Evolutionary conservation across 2,113 vertebrate genomes (phyloP), one percentile per base, ranked within the genome.

Genomic region (Corydoras sp.): DNA sequence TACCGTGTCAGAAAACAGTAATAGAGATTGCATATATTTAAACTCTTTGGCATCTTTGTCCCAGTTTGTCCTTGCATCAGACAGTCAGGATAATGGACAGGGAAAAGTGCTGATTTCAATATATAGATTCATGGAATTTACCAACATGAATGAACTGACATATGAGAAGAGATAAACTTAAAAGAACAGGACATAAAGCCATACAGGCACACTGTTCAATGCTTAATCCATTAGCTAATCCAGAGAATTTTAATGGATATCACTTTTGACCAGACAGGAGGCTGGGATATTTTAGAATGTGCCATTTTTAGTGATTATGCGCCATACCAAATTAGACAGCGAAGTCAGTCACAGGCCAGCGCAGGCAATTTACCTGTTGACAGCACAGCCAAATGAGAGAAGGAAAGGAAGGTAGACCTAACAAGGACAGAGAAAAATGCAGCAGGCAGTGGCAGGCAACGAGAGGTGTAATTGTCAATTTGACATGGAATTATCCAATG

Each of bases 331-430:
- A 77, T 74, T 77, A 72, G 62, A 71, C 60, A 71, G 68, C 35
- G 43, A 64, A 69, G 71, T 61, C 71, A 63, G 78, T 78, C 78
- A 78, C 58, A 77, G 78, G 65, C 68, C 68, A 80, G 58, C 12
- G 30, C 65, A 81, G 75, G 65, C 77, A 81, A 83, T 83, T 83
- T 79, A 83, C 73, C 73, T 83, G 77, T 71, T 77, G 76, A 83
- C 77, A 71, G 78, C 74, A 71, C 72, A 71, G 70, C 54, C 60
- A 78, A 63, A 72, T 71, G 67, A 79, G 59, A 76, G 29, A 18
- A 75, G 15, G 51, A 35, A 68, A 71, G 74, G 18, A 50, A 73
- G 64, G 66, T 61, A 66, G 48, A 77, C 56, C 67, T 62, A 68
- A 77, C 74, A 73, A 56, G 49, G 64, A 49, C 56, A 72, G 48